Evolutionary conservation across 1,140 invertebrate species (phyloP).

Genomic region (Charaxes varanes): DNA sequence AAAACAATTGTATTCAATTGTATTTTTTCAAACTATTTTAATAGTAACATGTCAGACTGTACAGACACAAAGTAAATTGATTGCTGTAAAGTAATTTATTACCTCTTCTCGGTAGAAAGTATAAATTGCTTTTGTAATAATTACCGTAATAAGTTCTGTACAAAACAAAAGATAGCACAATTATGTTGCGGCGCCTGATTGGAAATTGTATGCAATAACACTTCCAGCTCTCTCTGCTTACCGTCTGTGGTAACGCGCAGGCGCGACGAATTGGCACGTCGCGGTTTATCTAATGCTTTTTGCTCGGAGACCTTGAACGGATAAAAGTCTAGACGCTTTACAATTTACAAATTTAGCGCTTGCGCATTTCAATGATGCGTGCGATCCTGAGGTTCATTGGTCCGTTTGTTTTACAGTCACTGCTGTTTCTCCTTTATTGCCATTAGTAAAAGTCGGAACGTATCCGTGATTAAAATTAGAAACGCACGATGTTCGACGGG

Average conservation of each 20-base stretch:
- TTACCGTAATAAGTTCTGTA: too few species aligned
- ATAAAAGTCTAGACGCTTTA: conserved; percentile 66
- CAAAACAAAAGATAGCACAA: too few species aligned
- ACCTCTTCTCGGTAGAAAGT: too few species aligned
- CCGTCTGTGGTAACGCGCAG: conserved; percentile 27
- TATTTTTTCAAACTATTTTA: too few species aligned
- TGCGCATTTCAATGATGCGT: conserved; percentile 63
- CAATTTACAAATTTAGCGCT: conserved; percentile 67
- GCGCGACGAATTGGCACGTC: conserved; percentile 47
- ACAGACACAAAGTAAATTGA: too few species aligned
- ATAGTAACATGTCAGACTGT: too few species aligned
- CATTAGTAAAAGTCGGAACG: conserved; percentile 29
- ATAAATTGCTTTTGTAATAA: too few species aligned
- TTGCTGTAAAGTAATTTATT: too few species aligned
- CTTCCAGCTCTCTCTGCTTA: conserved; percentile 13
- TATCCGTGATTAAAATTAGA: conserved; percentile 58
- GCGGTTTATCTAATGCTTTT: conserved; percentile 40
- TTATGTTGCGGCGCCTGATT: conserved; percentile 32
- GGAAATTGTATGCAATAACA: conserved; percentile 35
- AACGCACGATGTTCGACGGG: conserved; percentile 49
- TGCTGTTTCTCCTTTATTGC: conserved; percentile 35
- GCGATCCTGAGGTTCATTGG: conserved; percentile 58
- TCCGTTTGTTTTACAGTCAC: conserved; percentile 37
- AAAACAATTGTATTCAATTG: too few species aligned
- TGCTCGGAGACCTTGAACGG: conserved; percentile 51